These are phyloP conservation scores for Gavialis gangeticus DNA, from an alignment of 2,113 vertebrate species.

Conservation along the genomic window DNA sequence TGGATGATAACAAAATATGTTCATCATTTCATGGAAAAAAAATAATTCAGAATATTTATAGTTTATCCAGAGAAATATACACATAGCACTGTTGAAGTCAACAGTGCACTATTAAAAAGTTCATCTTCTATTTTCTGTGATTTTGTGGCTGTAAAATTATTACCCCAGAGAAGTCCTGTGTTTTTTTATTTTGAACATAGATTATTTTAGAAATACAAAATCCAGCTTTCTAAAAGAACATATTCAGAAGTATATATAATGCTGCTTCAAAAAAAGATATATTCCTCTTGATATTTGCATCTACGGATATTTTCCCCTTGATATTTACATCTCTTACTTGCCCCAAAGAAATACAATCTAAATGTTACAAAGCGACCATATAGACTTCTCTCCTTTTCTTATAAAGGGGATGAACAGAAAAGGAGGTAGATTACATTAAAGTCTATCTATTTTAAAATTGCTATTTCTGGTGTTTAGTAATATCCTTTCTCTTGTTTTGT, in stretches of 20 bases:
- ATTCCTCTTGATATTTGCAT: not conserved
- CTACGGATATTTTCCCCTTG: not conserved
- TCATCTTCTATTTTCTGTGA: not conserved
- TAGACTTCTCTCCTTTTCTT: fast-evolving
- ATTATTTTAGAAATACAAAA: not conserved
- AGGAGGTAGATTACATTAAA: not conserved
- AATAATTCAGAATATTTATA: fast-evolving
- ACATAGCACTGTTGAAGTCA: not conserved
- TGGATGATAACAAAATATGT: not conserved
- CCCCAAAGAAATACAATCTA: not conserved
- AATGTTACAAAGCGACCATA: no score
- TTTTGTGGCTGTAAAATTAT: not conserved
- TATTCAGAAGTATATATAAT: not conserved
- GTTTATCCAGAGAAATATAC: not conserved
- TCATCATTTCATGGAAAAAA: not conserved
- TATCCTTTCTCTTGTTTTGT: not conserved
- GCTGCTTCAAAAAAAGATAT: not conserved
- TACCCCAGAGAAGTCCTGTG: no score
- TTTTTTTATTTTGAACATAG: not conserved
- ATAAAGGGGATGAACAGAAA: not conserved
- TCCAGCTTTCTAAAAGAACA: not conserved
- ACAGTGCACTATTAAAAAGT: not conserved
- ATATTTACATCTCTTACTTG: fast-evolving
- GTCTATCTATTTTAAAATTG: not conserved
- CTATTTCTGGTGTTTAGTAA: not conserved